These are phyloP conservation scores for Cremastinae sp. DNA, from an alignment of 2,888 invertebrate species.

Conservation along the genomic window DNA sequence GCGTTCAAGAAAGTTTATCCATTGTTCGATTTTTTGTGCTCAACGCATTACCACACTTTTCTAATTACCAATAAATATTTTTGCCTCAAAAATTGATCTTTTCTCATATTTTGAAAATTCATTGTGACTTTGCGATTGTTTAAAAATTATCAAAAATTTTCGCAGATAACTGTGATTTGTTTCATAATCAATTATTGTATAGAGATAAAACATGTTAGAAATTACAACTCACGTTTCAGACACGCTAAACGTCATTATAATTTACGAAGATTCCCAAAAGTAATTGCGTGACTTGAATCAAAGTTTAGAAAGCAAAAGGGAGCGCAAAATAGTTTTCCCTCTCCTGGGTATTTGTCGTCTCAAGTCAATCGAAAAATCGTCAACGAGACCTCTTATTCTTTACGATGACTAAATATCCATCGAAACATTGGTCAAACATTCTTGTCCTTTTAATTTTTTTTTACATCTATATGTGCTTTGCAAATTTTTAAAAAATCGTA, in stretches of 20 bases:
- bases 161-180: too few species aligned
- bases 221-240: background rate
- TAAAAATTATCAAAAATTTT: too few species aligned
- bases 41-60: too few species aligned
- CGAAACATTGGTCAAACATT: too few species aligned
- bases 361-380: background rate
- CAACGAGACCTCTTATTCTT: constrained; percentile 2
- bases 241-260: background rate
- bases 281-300: constrained; percentile 40
- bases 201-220: background rate
- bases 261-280: constrained; percentile 33
- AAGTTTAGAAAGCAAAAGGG: constrained; percentile 49
- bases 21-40: background rate
- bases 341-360: constrained; percentile 1
- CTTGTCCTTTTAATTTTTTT: too few species aligned
- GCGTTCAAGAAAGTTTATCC: background rate
- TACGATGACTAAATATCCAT: background rate
- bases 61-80: too few species aligned
- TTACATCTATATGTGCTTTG: too few species aligned
- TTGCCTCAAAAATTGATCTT: too few species aligned
- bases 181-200: too few species aligned
- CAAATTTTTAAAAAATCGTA: too few species aligned
- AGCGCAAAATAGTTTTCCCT: constrained; percentile 22
- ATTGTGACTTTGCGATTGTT: too few species aligned
- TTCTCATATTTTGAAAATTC: too few species aligned